Evolutionary conservation across 2,797 vertebrate genomes (phyloP).

Genomic region (Lepidocolaptes lacrymiger): DNA sequence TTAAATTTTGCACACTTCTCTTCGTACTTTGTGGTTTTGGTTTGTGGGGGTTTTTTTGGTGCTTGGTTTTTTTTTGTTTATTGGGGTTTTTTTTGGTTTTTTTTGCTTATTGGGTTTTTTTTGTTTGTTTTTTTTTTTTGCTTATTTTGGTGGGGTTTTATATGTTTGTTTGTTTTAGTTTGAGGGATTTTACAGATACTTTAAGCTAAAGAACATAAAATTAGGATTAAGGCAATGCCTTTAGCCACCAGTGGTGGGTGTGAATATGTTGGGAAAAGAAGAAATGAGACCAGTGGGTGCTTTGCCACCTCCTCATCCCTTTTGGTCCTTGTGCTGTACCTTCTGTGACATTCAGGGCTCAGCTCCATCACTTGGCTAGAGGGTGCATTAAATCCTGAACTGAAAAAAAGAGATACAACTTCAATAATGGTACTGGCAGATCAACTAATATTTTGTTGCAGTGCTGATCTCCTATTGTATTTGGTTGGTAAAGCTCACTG

Average conservation of each 20-base stretch:
- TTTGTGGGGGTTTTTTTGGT: no score
- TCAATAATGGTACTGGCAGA: background rate
- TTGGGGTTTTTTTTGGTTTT: no score
- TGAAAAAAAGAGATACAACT: background rate
- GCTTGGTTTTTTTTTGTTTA: no score
- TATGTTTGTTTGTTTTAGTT: background rate
- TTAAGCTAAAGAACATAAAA: background rate
- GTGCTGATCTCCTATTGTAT: background rate
- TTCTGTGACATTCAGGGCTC: background rate
- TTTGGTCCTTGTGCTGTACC: background rate
- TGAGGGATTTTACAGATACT: background rate
- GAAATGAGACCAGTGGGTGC: background rate
- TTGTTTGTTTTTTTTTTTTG: no score
- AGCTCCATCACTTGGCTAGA: background rate
- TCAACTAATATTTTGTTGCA: background rate
- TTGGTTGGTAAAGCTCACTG: background rate
- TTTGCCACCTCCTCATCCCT: background rate
- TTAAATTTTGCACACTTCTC: background rate
- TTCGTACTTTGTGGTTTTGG: background rate
- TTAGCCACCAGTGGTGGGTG: background rate
- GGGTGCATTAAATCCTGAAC: background rate
- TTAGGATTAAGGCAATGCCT: background rate
- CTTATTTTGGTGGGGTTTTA: no score
- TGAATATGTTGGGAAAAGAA: background rate
- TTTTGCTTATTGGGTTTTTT: no score